Evolutionary conservation across 2,888 invertebrate genomes (phyloP).

Genomic region (Mimachlamys varia): DNA sequence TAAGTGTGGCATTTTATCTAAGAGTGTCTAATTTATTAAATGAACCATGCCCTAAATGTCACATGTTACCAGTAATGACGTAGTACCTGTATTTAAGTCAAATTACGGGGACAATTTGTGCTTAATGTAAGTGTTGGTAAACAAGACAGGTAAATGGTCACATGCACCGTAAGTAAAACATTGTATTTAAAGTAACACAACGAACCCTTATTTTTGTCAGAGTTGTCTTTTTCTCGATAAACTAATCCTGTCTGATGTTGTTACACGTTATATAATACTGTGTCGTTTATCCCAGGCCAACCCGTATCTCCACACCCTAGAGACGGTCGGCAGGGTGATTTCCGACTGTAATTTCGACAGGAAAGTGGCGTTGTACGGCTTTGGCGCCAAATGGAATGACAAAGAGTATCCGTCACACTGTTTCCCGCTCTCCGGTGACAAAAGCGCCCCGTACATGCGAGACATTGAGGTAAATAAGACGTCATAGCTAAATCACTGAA

Average conservation of each 20-base stretch:
- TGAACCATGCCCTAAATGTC: no score
- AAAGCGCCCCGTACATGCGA: slow-evolving; percentile 54
- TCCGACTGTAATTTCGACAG: slow-evolving; percentile 64
- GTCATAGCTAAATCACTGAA: background rate
- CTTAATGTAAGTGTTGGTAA: no score
- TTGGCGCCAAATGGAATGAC: slow-evolving; percentile 64
- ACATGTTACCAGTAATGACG: no score
- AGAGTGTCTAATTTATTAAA: no score
- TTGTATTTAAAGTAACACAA: no score
- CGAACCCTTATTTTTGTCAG: no score
- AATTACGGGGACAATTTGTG: no score
- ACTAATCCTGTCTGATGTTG: background rate
- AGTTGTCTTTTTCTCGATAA: no score
- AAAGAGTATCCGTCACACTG: slow-evolving; percentile 62
- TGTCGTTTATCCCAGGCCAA: slow-evolving; percentile 58
- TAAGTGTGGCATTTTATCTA: no score
- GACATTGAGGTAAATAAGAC: slow-evolving; percentile 61
- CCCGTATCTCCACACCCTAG: slow-evolving; percentile 67
- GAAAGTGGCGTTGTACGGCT: slow-evolving; percentile 63
- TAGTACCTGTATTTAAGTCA: no score
- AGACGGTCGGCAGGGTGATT: slow-evolving; percentile 64
- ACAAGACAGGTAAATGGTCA: no score
- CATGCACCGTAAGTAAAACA: no score
- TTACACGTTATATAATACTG: background rate
- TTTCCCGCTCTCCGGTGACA: slow-evolving; percentile 63